Conservation (phyloP, 2,888 invertebrate species). For the Trichogramma evanescens region DNA sequence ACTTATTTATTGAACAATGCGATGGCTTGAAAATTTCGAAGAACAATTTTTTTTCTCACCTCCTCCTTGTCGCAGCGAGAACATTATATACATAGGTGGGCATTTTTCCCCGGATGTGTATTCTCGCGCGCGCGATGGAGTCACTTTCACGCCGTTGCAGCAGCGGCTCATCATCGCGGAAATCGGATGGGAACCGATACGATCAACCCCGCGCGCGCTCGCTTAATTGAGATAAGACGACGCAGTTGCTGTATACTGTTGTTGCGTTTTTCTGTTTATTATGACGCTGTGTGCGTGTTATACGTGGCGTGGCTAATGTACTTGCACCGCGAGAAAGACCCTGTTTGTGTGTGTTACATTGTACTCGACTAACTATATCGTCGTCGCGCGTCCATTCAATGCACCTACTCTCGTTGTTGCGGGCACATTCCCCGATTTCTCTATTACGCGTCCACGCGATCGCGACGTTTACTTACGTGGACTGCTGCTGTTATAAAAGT, state of each 20-base stretch:
- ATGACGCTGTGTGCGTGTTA: no score
- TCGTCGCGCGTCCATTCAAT: not conserved
- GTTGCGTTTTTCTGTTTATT: no score
- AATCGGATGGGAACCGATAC: constrained; percentile 10
- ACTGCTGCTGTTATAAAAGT: no score
- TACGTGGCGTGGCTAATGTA: no score
- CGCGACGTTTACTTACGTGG: no score
- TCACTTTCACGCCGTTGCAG: constrained; percentile 13
- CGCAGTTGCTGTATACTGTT: no score
- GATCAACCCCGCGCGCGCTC: not conserved
- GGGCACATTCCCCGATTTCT: not conserved
- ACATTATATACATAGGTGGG: no score
- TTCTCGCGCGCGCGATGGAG: not conserved
- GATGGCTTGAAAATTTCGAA: not conserved
- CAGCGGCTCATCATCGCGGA: not conserved
- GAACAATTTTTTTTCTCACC: constrained; percentile 10
- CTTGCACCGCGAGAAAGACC: no score
- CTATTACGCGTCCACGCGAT: not conserved
- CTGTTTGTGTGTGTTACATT: no score
- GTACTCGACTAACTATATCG: not conserved
- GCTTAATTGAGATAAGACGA: constrained; percentile 15
- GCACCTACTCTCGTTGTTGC: not conserved
- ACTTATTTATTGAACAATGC: no score
- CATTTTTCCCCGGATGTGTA: not conserved
- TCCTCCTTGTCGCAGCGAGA: not conserved